Evolutionary conservation across 2,797 vertebrate genomes (phyloP).

Genomic region (Enteromius mattozi): DNA sequence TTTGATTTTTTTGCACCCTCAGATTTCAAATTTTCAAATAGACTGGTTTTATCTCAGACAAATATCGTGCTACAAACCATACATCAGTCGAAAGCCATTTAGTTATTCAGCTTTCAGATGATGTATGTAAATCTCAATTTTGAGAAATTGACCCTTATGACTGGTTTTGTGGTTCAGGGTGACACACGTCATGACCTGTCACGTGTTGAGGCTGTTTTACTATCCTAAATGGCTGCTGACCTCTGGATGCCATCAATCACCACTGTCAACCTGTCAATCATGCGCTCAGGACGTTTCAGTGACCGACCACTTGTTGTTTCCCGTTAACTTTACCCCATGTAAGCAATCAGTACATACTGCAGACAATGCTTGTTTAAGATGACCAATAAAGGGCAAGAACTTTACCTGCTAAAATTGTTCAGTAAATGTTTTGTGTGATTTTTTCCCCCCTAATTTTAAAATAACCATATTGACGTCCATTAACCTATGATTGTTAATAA

Average conservation of each 20-base stretch:
- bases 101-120: background rate
- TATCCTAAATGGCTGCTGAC: conserved; percentile 35
- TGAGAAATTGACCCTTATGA: background rate
- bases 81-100: background rate
- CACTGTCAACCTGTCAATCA: conserved; percentile 23
- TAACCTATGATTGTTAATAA: background rate
- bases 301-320: conserved; percentile 61
- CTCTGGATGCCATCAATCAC: background rate
- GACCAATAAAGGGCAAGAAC: conserved; percentile 63
- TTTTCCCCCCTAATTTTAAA: background rate
- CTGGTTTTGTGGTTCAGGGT: background rate
- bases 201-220: conserved; percentile 15
- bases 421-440: conserved; percentile 47
- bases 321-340: conserved; percentile 60
- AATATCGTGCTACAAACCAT: background rate
- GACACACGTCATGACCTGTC: conserved; percentile 4
- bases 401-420: conserved; percentile 55
- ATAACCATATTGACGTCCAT: background rate
- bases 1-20: background rate
- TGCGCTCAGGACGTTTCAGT: conserved; percentile 51
- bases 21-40: background rate
- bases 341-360: conserved; percentile 61
- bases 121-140: background rate
- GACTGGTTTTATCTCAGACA: background rate
- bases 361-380: conserved; percentile 77